Base-by-base conservation (phyloP, 2,888 invertebrate genomes). In the Calliphora vomitoria region DNA sequence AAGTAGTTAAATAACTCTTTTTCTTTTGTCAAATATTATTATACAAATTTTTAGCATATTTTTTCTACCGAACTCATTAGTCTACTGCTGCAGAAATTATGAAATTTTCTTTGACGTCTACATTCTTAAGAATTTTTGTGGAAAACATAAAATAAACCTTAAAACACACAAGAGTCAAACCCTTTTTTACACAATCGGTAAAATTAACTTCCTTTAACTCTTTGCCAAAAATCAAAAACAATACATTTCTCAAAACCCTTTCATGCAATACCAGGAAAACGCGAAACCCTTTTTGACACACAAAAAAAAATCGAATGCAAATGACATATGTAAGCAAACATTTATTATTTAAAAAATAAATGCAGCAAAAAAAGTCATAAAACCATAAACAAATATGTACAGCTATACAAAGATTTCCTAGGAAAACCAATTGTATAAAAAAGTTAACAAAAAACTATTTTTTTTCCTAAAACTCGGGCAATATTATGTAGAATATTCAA, bases 121-220 rank as follows among this genome's bases (percentile, higher is more conserved):
- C 60, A 18, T 82, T 68, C 68, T 41, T 62, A 25, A 47, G 79
- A 82, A 69, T 18, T 35, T 47, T 13, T 11, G 13, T 0, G 1
- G n/a, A 31, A 64, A 31, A n/a, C n/a, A n/a, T n/a, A n/a, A n/a
- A n/a, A n/a, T n/a, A n/a, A n/a, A n/a, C n/a, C n/a, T n/a, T n/a
- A n/a, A n/a, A n/a, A 64, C 35, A 58, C 20, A 79, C 50, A 58
- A 69, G 20, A 62, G 25, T 58, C 74, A 55, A 78, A 81, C 44
- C 53, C 31, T 62, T 71, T 74, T 60, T 76, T 72, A 64, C 25
- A 71, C 71, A 78, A 84, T 20, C 76, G 31, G 0, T 6, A 60
- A 78, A 55, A 60, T 82, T 76, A 72, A 85, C 64, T 72, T 72
- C 72, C 76, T 60, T 86, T 86, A 86, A 86, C 82, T 86, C 85